Base-by-base conservation (phyloP, 2,797 vertebrate genomes). In the Pantherophis vulpinus region DNA sequence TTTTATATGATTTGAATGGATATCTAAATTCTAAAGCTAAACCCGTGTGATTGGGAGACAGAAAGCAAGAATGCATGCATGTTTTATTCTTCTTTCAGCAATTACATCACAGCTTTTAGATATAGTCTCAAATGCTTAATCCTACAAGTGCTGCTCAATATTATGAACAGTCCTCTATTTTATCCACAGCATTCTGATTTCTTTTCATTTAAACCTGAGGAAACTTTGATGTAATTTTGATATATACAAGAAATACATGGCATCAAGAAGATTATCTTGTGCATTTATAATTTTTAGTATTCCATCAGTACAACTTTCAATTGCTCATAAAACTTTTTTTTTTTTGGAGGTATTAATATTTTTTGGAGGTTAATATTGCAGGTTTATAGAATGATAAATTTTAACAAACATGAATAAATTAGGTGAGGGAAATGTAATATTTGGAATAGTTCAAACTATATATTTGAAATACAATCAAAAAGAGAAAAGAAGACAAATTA, bases 271-370 rank as follows among this genome's bases (percentile, higher is more conserved):
- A 87, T 90, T 86, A 10, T 1, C 94, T 95, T 60, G 27, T 93
- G 32, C 4, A 93, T 91, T 29, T 95, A 94, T 95, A 89, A 91
- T 94, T 95, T 96, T 94, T 94, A 93, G 32, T 20, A 63, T 51
- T 90, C 54, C 18, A n/a, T 25, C 47, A 13, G 11, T 4, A 1
- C 93, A 14, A 51, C 89, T 94, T 92, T 10, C 37, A 92, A 93
- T n/a, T 87, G 32, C 59, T 93, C 90, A 87, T 92, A 93, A 89
- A 95, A 95, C n/a, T 86, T n/a, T 42, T 42, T 42, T 42, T 42
- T 42, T 42, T 37, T 37, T 37, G 37, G 37, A 42, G 37, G 37
- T 42, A 42, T 42, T 42, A 42, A 42, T 42, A 42, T 42, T 42
- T 42, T 42, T 42, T 42, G 37, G 37, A 42, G 37, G 37, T 42